These are phyloP conservation scores for Corydoras sp. DNA, from an alignment of 2,113 vertebrate species.

Conservation along the genomic window DNA sequence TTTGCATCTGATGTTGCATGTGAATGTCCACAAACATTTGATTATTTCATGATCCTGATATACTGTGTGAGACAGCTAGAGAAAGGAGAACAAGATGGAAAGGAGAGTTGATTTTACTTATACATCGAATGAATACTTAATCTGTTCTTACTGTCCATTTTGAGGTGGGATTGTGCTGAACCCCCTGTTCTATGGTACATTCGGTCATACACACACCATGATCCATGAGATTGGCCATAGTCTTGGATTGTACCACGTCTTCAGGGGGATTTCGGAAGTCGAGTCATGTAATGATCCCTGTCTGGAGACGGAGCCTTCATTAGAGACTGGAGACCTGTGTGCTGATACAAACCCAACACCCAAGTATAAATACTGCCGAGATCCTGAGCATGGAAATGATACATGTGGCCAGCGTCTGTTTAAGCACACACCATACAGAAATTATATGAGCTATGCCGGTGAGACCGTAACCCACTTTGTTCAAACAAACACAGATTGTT, in stretches of 20 bases:
- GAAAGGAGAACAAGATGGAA: neutral
- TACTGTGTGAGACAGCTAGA: too few species aligned
- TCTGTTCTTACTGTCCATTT: slow-evolving; percentile 26
- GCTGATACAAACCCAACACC: slow-evolving; percentile 92
- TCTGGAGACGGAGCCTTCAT: slow-evolving; percentile 91
- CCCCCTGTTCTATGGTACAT: slow-evolving; percentile 90
- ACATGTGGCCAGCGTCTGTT: slow-evolving; percentile 86
- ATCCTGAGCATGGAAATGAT: slow-evolving; percentile 86
- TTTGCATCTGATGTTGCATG: too few species aligned
- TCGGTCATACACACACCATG: slow-evolving; percentile 96
- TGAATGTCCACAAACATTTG: too few species aligned
- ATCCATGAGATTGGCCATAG: slow-evolving; percentile 96
- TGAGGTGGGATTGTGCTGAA: slow-evolving; percentile 92
- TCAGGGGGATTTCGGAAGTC: slow-evolving; percentile 92
- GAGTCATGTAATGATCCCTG: slow-evolving; percentile 94
- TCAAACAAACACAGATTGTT: slow-evolving; percentile 23
- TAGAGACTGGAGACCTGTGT: slow-evolving; percentile 93
- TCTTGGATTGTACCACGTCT: slow-evolving; percentile 95
- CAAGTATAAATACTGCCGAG: slow-evolving; percentile 87
- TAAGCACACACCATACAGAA: slow-evolving; percentile 87
- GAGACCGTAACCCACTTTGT: slow-evolving; percentile 1
- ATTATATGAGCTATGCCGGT: slow-evolving; percentile 99
- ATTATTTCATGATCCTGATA: too few species aligned
- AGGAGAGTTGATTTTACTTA: neutral
- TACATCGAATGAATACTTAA: slow-evolving; percentile 3